Conservation (phyloP, 2,113 vertebrate genomes). For the Ailurus styani region DNA sequence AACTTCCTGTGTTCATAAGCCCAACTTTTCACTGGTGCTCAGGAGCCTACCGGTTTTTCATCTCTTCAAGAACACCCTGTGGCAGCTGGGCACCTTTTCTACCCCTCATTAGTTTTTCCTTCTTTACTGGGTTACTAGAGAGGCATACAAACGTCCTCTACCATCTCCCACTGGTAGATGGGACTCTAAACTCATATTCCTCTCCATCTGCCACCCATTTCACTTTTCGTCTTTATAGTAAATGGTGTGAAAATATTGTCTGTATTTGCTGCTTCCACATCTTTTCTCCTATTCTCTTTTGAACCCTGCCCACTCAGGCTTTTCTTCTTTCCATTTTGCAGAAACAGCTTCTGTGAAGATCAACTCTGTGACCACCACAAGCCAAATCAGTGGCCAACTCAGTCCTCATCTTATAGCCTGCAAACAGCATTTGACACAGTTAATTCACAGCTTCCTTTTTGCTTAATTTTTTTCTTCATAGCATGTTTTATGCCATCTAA, state of each 20-base stretch:
- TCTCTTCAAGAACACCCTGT: background rate
- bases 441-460: background rate
- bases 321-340: background rate
- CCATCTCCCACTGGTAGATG: background rate
- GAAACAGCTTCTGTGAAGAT: background rate
- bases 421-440: background rate
- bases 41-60: background rate
- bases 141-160: background rate
- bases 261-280: background rate
- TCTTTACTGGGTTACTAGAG: background rate
- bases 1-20: background rate
- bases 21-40: background rate
- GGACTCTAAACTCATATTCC: background rate
- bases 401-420: background rate
- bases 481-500: background rate
- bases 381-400: background rate
- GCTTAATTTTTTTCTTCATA: background rate
- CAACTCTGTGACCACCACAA: background rate
- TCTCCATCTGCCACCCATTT: background rate
- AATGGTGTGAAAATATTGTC: background rate
- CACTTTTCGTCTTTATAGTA: background rate
- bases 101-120: background rate
- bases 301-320: background rate
- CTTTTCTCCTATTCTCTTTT: background rate
- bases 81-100: background rate